Evolutionary conservation across 2,888 invertebrate species (phyloP), one percentile per base, ranked within the genome.

Genomic region (Exocentrus adspersus): DNA sequence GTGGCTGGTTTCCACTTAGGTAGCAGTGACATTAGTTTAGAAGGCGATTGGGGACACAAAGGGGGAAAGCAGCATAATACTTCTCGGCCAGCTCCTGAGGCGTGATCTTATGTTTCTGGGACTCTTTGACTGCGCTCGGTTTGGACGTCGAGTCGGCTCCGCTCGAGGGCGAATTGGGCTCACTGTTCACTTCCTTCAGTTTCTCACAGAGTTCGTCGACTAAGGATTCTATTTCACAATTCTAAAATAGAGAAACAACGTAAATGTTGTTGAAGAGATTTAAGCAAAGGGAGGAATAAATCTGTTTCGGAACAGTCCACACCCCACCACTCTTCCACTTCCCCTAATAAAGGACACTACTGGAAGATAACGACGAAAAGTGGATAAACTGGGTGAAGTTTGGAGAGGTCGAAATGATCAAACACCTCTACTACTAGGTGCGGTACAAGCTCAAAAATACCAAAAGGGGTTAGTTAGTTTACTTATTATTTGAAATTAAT

Each of bases 121-220:
- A 2, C 1, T 51, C 59, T 24, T 50, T 51, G 10, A 24, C 24
- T 50, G 50, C 24, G 17, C 19, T 24, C 20, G 37, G 21, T 9
- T 51, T 19, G 3, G 58, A 46, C 6, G 43, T 32, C 41, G 45
- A 16, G 14, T 62, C 56, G n/a, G 56, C 24, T 20, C 56, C 43
- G 12, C 16, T 46, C 32, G 9, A 20, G 20, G 62, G 61, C 24
- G 61, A 52, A 16, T 42, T 43, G 43, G 71, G 61, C 28, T 73
- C 73, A 60, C 69, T 82, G 77, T 89, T 89, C 76, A 90, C 87
- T 82, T 92, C 89, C 82, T 91, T 90, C 77, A 93, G 85, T 84
- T 90, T 90, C 74, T 87, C 87, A 83, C 92, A 92, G 79, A 94
- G 86, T 85, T 94, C 93, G 83, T 93, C 92, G 73, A 94, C 91